A percentile compares a stretch with the other conserved stretches of the same genome.
These are phyloP conservation scores for Papilio polytes DNA, from an alignment of 1,140 invertebrate species.

Conservation along the genomic window DNA sequence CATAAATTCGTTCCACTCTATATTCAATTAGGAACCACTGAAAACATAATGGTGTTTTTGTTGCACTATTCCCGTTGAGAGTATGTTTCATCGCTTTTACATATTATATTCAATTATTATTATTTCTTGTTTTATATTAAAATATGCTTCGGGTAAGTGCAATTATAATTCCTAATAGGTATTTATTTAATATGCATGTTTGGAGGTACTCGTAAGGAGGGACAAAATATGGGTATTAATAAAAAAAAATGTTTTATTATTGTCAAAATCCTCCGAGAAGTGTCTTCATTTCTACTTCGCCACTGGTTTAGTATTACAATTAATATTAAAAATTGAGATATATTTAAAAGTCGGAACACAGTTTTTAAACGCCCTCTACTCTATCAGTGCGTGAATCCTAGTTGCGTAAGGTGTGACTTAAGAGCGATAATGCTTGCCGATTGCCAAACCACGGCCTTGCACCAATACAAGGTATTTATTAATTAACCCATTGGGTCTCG, in stretches of 20 bases:
- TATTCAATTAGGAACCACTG: constrained; percentile 37
- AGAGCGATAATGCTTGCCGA: constrained; percentile 52
- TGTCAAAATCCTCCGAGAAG: too few species aligned
- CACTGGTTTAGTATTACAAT: background rate
- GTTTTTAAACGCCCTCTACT: constrained; percentile 52
- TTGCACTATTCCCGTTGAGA: constrained; percentile 1
- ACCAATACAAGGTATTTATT: constrained; percentile 60
- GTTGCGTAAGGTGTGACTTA: constrained; percentile 58
- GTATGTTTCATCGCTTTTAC: constrained; percentile 2
- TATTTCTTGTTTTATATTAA: background rate
- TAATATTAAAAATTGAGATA: background rate
- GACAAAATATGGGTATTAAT: too few species aligned
- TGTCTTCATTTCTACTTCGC: too few species aligned
- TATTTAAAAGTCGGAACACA: constrained; percentile 38
- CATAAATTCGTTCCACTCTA: constrained; percentile 50
- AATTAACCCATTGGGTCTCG: constrained; percentile 47
- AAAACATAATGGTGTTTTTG: constrained; percentile 35
- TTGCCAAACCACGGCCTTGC: constrained; percentile 57
- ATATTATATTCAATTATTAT: background rate
- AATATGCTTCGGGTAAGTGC: too few species aligned
- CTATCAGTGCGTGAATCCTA: constrained; percentile 65
- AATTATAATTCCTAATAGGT: too few species aligned
- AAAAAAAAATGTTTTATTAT: too few species aligned
- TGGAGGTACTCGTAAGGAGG: too few species aligned
- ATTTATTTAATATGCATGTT: too few species aligned